phyloP scores from a whole-genome alignment of 2,888 invertebrate species.

The Exephanes ischioxanthus region DNA sequence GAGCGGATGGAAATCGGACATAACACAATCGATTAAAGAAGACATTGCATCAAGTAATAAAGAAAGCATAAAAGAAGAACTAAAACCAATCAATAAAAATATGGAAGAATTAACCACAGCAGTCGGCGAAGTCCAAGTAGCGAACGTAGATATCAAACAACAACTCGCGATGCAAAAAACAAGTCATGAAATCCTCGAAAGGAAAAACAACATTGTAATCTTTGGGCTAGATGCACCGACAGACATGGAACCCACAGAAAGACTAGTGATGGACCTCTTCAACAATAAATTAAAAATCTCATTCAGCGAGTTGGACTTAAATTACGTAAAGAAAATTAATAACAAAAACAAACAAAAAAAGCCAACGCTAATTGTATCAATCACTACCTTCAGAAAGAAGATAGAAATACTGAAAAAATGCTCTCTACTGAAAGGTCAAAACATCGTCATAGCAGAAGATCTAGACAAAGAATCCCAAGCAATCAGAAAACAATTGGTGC shows the following conservation, averaged over 20 bases:
- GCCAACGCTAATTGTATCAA: neutral
- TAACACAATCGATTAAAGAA: neutral
- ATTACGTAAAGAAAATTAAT: neutral
- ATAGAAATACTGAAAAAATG: neutral
- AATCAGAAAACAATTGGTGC: neutral
- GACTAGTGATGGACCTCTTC: neutral
- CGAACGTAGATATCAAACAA: neutral
- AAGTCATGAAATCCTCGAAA: neutral
- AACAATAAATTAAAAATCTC: neutral
- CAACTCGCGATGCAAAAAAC: neutral
- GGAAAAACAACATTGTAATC: neutral
- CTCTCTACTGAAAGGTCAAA: neutral
- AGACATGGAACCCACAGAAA: neutral
- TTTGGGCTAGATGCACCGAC: neutral
- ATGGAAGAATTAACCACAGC: neutral
- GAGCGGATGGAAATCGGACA: neutral
- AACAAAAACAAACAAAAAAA: neutral
- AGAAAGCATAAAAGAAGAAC: neutral
- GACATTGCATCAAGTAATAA: neutral
- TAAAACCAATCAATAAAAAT: neutral
- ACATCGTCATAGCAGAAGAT: neutral
- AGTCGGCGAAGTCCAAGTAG: neutral
- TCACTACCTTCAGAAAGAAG: neutral
- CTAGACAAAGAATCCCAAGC: neutral
- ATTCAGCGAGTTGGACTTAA: neutral